Conservation (phyloP, 2,113 vertebrate genomes). For the Oncorhynchus mykiss region DNA sequence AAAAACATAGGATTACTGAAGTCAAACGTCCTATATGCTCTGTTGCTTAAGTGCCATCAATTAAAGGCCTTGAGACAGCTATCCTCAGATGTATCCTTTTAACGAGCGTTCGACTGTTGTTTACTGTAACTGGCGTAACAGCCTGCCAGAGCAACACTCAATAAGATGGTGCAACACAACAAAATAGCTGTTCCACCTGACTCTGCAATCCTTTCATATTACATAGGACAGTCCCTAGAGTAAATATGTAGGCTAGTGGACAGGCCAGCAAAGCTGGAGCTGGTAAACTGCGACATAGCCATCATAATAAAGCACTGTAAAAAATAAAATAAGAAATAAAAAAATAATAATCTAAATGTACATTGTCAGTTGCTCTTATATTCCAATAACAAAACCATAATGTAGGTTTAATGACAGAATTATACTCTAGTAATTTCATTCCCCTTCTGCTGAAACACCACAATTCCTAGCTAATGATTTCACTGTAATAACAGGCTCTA, state of each 20-base stretch:
- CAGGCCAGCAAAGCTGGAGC: not conserved
- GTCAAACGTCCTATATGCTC: not conserved
- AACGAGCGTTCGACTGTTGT: constrained; percentile 51
- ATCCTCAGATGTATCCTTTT: constrained; percentile 26
- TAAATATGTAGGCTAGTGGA: not conserved
- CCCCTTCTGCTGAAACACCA: no score
- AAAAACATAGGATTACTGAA: not conserved
- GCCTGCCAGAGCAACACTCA: constrained; percentile 41
- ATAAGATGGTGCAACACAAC: constrained; percentile 41
- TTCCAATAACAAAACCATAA: no score
- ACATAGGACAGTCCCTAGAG: constrained; percentile 26
- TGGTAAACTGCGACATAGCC: not conserved
- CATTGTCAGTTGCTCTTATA: no score
- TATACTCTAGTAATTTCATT: no score
- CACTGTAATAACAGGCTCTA: not conserved
- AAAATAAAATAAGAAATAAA: no score
- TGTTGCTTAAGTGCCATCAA: not conserved
- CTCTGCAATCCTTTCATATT: constrained; percentile 59
- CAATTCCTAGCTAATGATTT: not conserved
- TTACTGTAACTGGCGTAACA: constrained; percentile 13
- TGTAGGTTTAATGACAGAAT: no score
- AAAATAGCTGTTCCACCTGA: constrained; percentile 50
- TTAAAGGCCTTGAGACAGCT: constrained; percentile 19
- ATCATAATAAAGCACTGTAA: not conserved
- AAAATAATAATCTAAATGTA: no score